These are phyloP conservation scores for Drosophila infuscata DNA, from an alignment of 2,888 invertebrate species.

Conservation along the genomic window DNA sequence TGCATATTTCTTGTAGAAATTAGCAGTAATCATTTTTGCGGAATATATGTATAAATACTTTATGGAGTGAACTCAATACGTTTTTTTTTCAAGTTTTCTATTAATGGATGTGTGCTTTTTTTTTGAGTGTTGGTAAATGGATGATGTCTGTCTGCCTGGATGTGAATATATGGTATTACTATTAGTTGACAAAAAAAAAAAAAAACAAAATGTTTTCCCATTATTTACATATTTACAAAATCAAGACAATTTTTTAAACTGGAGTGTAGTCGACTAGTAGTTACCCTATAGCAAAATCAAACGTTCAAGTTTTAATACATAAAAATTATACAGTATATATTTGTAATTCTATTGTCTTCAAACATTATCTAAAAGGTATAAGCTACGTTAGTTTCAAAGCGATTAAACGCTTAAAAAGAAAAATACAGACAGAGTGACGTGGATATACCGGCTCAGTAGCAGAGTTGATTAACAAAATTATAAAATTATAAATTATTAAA, in stretches of 20 bases:
- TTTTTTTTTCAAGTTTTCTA: not conserved
- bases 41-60: not conserved
- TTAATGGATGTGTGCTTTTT: not conserved
- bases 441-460: not conserved
- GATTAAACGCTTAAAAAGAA: not conserved
- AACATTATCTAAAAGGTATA: not conserved
- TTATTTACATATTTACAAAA: constrained; percentile 14
- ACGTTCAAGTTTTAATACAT: not conserved
- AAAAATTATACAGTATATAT: not conserved
- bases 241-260: not conserved
- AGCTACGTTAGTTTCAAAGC: not conserved
- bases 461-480: not conserved
- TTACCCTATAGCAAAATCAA: not conserved
- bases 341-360: not conserved
- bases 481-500: not conserved
- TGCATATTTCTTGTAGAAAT: not conserved
- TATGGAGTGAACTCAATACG: not conserved
- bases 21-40: not conserved
- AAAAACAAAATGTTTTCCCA: constrained; percentile 22
- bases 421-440: not conserved
- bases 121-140: constrained; percentile 2
- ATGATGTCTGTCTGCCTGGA: constrained; percentile 1
- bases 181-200: constrained; percentile 26
- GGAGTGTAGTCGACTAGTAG: not conserved
- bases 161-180: constrained; percentile 16